A percentile compares a stretch with the other conserved stretches of the same genome.
Conservation (phyloP, 2,888 invertebrate genomes). For the Malacosoma neustria region DNA sequence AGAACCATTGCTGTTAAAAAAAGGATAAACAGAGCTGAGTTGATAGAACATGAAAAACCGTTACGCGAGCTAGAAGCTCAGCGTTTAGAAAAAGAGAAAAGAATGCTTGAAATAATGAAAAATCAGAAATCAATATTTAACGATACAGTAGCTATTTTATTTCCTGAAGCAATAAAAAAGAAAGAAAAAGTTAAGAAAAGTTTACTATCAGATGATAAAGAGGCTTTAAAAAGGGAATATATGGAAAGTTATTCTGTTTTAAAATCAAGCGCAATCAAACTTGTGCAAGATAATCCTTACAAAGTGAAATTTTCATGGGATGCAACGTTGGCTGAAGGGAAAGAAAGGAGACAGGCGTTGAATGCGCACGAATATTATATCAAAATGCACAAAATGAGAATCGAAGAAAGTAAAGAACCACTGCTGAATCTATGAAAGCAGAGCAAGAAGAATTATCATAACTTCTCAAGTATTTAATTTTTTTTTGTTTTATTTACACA, state of each 20-base stretch:
- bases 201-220: slow-evolving; percentile 54
- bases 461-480: no score
- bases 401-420: slow-evolving; percentile 26
- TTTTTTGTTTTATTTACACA: no score
- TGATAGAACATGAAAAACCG: slow-evolving; percentile 77
- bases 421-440: no score
- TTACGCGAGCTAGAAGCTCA: slow-evolving; percentile 74
- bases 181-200: slow-evolving; percentile 52
- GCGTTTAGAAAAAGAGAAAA: slow-evolving; percentile 69
- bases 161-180: slow-evolving; percentile 75
- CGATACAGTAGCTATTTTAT: slow-evolving; percentile 76
- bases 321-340: slow-evolving; percentile 64
- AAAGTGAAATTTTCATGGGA: slow-evolving; percentile 73
- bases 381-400: slow-evolving; percentile 40
- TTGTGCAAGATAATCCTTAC: slow-evolving; percentile 62
- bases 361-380: slow-evolving; percentile 49
- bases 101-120: slow-evolving; percentile 73
- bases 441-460: no score
- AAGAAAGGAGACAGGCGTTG: slow-evolving; percentile 58
- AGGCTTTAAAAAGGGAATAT: slow-evolving; percentile 42
- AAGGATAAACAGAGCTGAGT: slow-evolving; percentile 73
- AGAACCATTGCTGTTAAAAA: slow-evolving; percentile 77
- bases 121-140: slow-evolving; percentile 78
- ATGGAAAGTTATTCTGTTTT: slow-evolving; percentile 45
- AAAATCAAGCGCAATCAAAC: slow-evolving; percentile 36